Conservation (phyloP, 2,113 vertebrate species). For the Raja brachyura region DNA sequence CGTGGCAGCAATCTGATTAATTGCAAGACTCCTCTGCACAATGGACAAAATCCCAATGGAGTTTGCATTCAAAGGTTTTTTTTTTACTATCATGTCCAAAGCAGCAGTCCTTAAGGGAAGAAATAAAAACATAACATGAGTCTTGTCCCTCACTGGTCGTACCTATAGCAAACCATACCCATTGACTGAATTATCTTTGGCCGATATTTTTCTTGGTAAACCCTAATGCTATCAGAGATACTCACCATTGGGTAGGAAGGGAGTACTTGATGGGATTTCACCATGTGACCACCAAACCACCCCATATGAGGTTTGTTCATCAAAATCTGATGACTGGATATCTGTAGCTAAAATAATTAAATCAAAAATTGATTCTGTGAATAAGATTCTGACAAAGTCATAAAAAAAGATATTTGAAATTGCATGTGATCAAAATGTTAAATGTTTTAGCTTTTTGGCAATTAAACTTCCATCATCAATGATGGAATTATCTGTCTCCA, state of each 20-base stretch:
- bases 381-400: background rate
- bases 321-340: background rate
- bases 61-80: background rate
- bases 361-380: background rate
- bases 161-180: background rate
- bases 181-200: background rate
- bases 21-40: too few species aligned
- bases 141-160: background rate
- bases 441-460: background rate
- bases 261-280: background rate
- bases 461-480: too few species aligned
- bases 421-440: background rate
- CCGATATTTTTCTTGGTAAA: background rate
- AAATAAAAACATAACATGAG: background rate
- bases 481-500: too few species aligned
- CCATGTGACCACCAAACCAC: background rate
- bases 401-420: background rate
- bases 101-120: background rate
- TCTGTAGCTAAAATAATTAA: background rate
- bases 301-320: background rate
- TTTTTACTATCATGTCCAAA: background rate
- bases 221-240: background rate
- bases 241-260: background rate
- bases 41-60: too few species aligned
- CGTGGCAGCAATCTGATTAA: background rate